Evolutionary conservation across 2,113 vertebrate genomes (phyloP).

Genomic region (Dicerorhinus sumatrensis): DNA sequence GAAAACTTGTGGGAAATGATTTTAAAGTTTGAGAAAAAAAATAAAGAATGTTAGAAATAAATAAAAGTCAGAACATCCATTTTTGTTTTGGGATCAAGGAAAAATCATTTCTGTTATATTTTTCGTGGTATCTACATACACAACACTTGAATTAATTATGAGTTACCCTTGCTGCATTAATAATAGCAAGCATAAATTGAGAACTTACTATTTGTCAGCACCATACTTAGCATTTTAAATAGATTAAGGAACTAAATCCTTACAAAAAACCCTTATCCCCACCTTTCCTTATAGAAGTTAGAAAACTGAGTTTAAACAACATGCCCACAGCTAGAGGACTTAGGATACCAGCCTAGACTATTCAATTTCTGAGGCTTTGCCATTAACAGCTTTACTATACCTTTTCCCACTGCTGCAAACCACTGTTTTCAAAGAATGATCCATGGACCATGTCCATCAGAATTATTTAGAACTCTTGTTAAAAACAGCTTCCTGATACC

Average conservation of each 20-base stretch:
- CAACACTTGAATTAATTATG: not conserved
- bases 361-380: not conserved
- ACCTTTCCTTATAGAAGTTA: not conserved
- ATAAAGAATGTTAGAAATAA: slow-evolving; percentile 13
- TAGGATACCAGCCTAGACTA: not conserved
- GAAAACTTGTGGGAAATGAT: slow-evolving; percentile 34
- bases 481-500: not conserved
- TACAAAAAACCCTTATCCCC: not conserved
- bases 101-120: not conserved
- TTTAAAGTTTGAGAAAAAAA: slow-evolving; percentile 14
- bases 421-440: not conserved
- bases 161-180: not conserved
- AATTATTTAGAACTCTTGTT: slow-evolving; percentile 6
- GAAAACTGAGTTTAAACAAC: not conserved
- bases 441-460: not conserved
- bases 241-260: slow-evolving; percentile 11
- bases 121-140: not conserved
- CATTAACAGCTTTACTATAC: not conserved
- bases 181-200: not conserved
- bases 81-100: slow-evolving; percentile 37
- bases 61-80: not conserved
- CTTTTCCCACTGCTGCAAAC: not conserved
- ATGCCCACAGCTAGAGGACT: not conserved
- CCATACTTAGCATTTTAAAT: not conserved
- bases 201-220: not conserved